Percentiles rank a stretch among this genome's conserved stretches.
phyloP scores from a whole-genome alignment of 2,888 invertebrate species.

The Lobophora halterata region DNA sequence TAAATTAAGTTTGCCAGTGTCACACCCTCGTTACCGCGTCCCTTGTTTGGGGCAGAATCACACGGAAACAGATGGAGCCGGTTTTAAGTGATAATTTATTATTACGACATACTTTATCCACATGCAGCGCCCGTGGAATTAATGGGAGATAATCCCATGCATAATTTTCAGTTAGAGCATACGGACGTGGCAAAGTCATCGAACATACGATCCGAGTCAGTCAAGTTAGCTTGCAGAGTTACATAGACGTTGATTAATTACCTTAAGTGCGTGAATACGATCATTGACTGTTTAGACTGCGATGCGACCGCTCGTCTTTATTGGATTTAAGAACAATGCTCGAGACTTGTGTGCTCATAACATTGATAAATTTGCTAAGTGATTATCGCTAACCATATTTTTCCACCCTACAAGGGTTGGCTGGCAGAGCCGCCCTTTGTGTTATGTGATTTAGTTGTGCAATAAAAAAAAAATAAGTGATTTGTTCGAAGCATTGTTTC shows the following conservation, averaged over 20 bases:
- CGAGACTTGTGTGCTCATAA: no score
- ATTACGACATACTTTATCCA: slow-evolving; percentile 42
- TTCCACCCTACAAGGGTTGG: no score
- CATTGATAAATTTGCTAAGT: no score
- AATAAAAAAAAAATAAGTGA: no score
- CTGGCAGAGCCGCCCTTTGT: no score
- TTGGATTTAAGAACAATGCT: slow-evolving; percentile 17
- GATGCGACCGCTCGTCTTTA: slow-evolving; percentile 18
- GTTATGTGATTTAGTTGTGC: no score
- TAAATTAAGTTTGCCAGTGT: slow-evolving; percentile 57
- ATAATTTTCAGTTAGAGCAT: slow-evolving; percentile 34
- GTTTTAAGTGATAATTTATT: slow-evolving; percentile 52
- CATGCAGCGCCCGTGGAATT: slow-evolving; percentile 43
- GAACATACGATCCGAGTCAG: no score
- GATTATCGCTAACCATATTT: no score
- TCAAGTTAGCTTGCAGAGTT: no score
- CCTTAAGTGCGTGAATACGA: slow-evolving; percentile 22
- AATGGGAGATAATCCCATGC: slow-evolving; percentile 44
- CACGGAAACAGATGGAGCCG: slow-evolving; percentile 43
- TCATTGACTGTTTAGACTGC: slow-evolving; percentile 23
- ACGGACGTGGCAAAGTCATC: slow-evolving; percentile 21
- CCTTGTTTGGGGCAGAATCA: slow-evolving; percentile 36
- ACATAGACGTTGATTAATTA: slow-evolving; percentile 18
- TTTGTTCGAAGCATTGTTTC: no score
- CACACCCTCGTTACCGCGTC: slow-evolving; percentile 53